These are phyloP conservation scores for Eurois occulta DNA, from an alignment of 2,888 invertebrate species.

Conservation along the genomic window DNA sequence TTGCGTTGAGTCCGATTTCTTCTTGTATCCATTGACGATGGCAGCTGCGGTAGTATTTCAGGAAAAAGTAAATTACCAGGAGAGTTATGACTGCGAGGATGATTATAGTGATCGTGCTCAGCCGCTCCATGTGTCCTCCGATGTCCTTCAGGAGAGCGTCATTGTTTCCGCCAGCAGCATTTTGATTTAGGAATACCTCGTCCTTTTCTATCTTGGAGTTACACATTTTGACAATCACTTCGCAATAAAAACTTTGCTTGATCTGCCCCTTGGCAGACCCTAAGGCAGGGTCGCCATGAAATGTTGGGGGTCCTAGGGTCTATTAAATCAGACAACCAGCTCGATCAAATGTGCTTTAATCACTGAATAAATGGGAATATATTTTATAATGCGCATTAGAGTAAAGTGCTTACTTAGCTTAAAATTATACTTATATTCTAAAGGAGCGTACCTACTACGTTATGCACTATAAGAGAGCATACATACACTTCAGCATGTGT, in stretches of 20 bases:
- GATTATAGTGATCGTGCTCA: no score
- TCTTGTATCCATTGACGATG: neutral
- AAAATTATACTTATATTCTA: neutral
- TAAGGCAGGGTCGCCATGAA: no score
- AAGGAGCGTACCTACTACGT: neutral
- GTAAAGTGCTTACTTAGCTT: neutral
- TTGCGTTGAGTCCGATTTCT: neutral
- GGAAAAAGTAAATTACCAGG: neutral
- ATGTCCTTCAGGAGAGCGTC: no score
- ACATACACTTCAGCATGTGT: neutral
- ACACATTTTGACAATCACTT: no score
- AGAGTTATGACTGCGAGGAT: neutral
- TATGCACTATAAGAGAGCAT: neutral
- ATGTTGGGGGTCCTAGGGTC: no score
- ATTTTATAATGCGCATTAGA: neutral
- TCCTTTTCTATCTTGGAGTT: no score
- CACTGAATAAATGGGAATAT: neutral
- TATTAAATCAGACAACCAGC: neutral
- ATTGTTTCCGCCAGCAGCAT: no score
- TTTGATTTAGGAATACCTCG: no score
- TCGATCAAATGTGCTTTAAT: neutral
- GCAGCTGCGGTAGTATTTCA: slow-evolving; percentile 1
- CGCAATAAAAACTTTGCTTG: no score
- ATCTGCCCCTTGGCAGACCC: no score
- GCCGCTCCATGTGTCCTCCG: no score